phyloP scores from a whole-genome alignment of 2,888 invertebrate species.

The Enchytraeus crypticus region DNA sequence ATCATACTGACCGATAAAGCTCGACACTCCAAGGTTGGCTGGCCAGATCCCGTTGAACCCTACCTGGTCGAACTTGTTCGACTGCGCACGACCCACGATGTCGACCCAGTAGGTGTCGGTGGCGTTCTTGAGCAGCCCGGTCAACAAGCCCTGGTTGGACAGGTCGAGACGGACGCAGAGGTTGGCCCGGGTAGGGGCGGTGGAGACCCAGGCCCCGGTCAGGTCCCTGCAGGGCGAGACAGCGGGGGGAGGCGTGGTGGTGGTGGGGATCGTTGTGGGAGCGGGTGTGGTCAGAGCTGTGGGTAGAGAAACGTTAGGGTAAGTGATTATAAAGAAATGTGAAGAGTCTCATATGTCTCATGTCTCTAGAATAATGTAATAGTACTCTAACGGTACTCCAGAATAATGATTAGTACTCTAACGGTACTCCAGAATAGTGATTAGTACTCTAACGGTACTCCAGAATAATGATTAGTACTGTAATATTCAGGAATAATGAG shows the following conservation, averaged over 20 bases:
- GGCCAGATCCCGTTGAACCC: constrained; percentile 3
- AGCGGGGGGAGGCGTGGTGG: neutral
- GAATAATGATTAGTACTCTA: too few relatives aligned
- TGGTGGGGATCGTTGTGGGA: neutral
- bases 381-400: too few relatives aligned
- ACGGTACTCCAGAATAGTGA: too few relatives aligned
- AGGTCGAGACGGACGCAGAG: neutral
- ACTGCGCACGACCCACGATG: neutral
- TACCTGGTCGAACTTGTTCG: neutral
- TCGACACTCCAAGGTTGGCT: neutral
- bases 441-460: too few relatives aligned
- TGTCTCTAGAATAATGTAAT: too few relatives aligned
- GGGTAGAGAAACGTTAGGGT: neutral
- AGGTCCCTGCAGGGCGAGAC: neutral
- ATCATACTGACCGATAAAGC: neutral
- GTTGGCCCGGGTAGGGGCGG: neutral
- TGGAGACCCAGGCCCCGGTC: neutral
- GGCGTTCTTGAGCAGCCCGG: constrained; percentile 2
- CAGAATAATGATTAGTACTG: too few relatives aligned
- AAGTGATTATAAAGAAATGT: too few relatives aligned
- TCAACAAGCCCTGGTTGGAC: neutral
- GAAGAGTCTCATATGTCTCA: too few relatives aligned
- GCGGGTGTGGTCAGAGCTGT: neutral
- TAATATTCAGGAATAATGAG: too few relatives aligned
- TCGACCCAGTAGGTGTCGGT: constrained; percentile 3